Evolutionary conservation across 2,113 vertebrate species (phyloP), one percentile per base, ranked within the genome.

Genomic region (Actenoides hombroni): DNA sequence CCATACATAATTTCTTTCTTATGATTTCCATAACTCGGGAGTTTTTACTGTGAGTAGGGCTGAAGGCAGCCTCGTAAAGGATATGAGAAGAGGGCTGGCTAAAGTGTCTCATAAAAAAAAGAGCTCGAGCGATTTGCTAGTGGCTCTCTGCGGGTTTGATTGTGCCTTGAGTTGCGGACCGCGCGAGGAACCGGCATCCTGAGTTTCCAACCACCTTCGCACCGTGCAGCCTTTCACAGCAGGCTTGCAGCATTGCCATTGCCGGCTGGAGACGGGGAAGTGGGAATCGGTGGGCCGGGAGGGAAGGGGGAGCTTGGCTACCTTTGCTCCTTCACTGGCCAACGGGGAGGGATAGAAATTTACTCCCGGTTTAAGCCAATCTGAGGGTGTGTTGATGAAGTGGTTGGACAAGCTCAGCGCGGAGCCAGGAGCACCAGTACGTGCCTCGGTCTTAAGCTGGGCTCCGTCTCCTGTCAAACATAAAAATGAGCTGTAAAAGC

Each of bases 1-100:
- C 98, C 98, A 98, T 98, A 96, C 97, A 97, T 98, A 97, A 98
- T 98, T 98, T 98, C 97, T 98, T 98, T 98, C 97, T 83, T 98
- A 98, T 98, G 97, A 98, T 97, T 98, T 98, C 97, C 95, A 96
- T 97, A 98, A 98, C 93, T 92, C 13, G 86, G 93, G 92, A 94
- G 92, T 85, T 96, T 96, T 97, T 97, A 97, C 97, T 96, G 10
- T 61, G 68, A 83, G 77, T 78, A 81, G 53, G 80, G 94, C 96
- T 84, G 77, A 94, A 96, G 67, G 88, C 94, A 95, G 95, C 85
- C 96, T 95, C 56, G 10, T 95, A 84, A 88, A 98, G 94, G 88
- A 93, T 96, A 94, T 97, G 96, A 97, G 96, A 96, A 95, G 88
- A 93, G 75, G 83, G 73, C 69, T 77, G 74, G 88, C 65, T 95